These are phyloP conservation scores for Mesocentrotus franciscanus DNA, from an alignment of 53 echinoderm and acorn worm species.

Conservation along the genomic window DNA sequence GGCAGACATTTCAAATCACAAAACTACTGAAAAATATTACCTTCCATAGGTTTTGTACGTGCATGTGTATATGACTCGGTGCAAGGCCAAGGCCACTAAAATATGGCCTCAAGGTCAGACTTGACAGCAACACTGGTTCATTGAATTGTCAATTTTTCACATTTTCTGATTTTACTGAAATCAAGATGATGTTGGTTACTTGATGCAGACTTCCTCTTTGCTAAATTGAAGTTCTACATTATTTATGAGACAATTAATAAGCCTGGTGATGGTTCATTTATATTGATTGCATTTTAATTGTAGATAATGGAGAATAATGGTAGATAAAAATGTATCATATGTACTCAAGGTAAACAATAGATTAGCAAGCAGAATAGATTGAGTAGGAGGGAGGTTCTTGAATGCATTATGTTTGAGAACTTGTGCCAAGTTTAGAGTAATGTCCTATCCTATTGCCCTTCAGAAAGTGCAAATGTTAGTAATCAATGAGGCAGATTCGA, in stretches of 20 bases:
- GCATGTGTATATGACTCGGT: too few species aligned
- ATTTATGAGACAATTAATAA: background rate
- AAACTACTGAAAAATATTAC: too few species aligned
- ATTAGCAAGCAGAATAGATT: background rate
- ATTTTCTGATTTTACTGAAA: background rate
- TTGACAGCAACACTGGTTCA: background rate
- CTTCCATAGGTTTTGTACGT: too few species aligned
- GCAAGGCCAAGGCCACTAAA: too few species aligned
- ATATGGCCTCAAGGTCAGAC: too few species aligned
- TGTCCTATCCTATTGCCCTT: background rate
- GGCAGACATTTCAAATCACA: too few species aligned
- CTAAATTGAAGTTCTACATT: background rate
- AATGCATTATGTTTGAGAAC: background rate
- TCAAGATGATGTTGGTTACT: background rate
- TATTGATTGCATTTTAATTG: background rate
- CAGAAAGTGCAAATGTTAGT: constrained; percentile 8
- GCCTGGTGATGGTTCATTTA: background rate
- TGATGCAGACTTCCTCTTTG: background rate
- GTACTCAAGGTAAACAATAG: background rate
- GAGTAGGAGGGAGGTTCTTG: background rate
- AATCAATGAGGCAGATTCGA: background rate
- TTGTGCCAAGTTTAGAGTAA: background rate
- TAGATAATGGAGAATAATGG: background rate
- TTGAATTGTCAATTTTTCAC: background rate
- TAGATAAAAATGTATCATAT: background rate